These are phyloP conservation scores for Boleophthalmus pectinirostris DNA, from an alignment of 2,113 vertebrate species.

Conservation along the genomic window DNA sequence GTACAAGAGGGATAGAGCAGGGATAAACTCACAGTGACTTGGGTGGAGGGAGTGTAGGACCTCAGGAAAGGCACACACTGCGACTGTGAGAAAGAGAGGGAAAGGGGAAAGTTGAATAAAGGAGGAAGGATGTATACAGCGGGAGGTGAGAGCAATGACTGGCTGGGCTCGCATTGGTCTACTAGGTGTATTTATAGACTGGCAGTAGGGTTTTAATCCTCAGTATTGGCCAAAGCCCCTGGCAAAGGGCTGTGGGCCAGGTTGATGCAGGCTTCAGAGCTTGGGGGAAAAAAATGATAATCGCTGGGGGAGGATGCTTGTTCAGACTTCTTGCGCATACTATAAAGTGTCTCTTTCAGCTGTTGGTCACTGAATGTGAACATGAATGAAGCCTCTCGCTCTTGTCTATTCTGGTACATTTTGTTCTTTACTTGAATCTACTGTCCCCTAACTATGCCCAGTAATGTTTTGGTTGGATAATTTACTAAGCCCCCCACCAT, in stretches of 20 bases:
- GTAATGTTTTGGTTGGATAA: too few species aligned
- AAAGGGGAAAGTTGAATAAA: conserved; percentile 27
- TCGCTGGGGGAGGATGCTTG: conserved; percentile 36
- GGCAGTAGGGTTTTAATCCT: conserved; percentile 71
- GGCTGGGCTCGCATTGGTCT: conserved; percentile 58
- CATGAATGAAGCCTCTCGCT: not conserved
- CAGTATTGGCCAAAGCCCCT: conserved; percentile 68
- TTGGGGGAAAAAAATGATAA: conserved; percentile 42
- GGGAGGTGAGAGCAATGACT: conserved; percentile 61
- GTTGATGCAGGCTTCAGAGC: conserved; percentile 58
- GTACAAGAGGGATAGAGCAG: conserved; percentile 41
- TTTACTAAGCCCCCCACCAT: too few species aligned
- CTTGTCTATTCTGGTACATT: not conserved
- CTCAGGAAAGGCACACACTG: conserved; percentile 18
- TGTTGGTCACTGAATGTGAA: conserved; percentile 9
- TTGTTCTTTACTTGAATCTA: not conserved
- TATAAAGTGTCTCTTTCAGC: conserved; percentile 7
- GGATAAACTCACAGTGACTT: conserved; percentile 46
- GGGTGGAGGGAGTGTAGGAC: conserved; percentile 13
- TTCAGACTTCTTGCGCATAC: conserved; percentile 46
- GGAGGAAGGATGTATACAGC: conserved; percentile 42
- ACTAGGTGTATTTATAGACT: conserved; percentile 73
- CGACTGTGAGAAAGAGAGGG: conserved; percentile 19
- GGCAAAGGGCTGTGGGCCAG: conserved; percentile 62
- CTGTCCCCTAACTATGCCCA: too few species aligned